Conservation (phyloP, 92 coral and sea anemone genomes). For the Paragorgia papillata region DNA sequence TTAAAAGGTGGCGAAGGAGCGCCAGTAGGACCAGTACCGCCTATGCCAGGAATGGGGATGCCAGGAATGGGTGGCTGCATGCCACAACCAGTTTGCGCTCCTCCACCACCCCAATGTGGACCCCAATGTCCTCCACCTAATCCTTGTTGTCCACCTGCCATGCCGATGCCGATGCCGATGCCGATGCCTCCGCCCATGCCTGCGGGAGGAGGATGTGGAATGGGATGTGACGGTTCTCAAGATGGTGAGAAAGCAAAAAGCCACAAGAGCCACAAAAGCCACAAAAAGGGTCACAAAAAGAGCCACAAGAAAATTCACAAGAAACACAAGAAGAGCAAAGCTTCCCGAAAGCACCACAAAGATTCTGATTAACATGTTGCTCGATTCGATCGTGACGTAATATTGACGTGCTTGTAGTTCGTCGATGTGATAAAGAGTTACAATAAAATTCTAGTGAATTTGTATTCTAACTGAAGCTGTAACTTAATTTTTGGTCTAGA, state of each 20-base stretch:
- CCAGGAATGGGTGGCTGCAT: constrained; percentile 1
- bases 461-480: no score
- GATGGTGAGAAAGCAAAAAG: constrained; percentile 6
- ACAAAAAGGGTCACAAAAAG: background rate
- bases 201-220: constrained; percentile 31
- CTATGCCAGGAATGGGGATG: constrained; percentile 20
- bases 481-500: no score
- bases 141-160: constrained; percentile 24
- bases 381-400: background rate
- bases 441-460: no score
- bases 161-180: constrained; percentile 27
- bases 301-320: background rate
- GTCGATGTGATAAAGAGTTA: no score
- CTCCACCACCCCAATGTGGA: constrained; percentile 23
- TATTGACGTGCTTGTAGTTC: background rate
- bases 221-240: constrained; percentile 46
- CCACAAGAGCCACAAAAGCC: background rate
- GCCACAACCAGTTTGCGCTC: constrained; percentile 25
- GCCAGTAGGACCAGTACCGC: constrained; percentile 1
- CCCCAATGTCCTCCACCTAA: constrained; percentile 31
- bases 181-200: constrained; percentile 3
- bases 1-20: constrained; percentile 18
- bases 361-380: background rate
- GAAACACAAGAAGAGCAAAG: constrained; percentile 19
- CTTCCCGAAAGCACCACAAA: background rate